Evolutionary conservation across 2,888 invertebrate genomes (phyloP).

Genomic region (Amiota mariae): DNA sequence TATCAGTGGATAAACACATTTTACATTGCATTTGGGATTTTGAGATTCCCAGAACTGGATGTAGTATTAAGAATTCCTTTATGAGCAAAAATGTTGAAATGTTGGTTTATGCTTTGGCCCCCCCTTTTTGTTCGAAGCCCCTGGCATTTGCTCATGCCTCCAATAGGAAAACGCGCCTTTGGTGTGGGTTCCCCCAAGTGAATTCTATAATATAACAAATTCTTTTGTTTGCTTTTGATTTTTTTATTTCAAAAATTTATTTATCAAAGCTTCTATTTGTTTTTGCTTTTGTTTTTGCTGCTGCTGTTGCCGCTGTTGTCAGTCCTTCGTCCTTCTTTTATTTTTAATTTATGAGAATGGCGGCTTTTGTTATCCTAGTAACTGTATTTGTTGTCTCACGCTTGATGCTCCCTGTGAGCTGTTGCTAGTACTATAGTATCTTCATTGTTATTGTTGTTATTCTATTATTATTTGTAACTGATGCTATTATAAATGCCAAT

Average conservation of each 20-base stretch:
- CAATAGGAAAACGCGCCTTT: too few species aligned
- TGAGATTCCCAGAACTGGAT: too few species aligned
- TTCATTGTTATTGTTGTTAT: constrained; percentile 8
- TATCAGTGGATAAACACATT: too few species aligned
- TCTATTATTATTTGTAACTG: constrained; percentile 28
- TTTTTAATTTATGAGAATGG: constrained; percentile 31
- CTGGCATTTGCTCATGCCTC: too few species aligned
- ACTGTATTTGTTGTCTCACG: not conserved
- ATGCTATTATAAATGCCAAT: constrained; percentile 26
- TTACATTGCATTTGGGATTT: too few species aligned
- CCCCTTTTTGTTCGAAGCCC: too few species aligned
- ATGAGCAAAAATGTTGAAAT: too few species aligned
- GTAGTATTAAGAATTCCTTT: too few species aligned
- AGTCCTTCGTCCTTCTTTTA: constrained; percentile 11
- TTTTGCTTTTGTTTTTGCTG: not conserved
- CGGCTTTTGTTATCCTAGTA: constrained; percentile 22
- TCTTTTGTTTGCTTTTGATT: not conserved
- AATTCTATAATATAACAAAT: too few species aligned
- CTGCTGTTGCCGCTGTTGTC: not conserved
- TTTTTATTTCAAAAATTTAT: constrained; percentile 18
- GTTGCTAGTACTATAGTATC: not conserved
- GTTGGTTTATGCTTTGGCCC: too few species aligned
- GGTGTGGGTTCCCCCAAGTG: too few species aligned
- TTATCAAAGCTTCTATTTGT: constrained; percentile 22
- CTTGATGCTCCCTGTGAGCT: constrained; percentile 10